Percentiles rank a stretch among this genome's conserved stretches.
Conservation (phyloP, 2,797 vertebrate genomes). For the Nothura maculosa region DNA sequence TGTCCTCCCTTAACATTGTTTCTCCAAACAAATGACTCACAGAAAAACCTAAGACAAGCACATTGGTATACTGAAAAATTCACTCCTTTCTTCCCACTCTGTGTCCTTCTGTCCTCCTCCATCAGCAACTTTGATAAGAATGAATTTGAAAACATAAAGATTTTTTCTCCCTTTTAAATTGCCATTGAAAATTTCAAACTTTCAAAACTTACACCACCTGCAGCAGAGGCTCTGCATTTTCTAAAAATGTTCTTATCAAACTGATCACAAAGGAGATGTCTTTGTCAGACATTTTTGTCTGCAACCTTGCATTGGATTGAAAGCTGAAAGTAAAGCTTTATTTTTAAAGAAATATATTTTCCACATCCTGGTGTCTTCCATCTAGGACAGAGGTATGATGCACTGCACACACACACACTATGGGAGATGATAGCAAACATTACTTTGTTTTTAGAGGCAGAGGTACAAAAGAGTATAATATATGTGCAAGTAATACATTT, state of each 20-base stretch:
- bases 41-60: neutral
- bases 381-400: neutral
- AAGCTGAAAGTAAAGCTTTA: neutral
- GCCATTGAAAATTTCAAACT: neutral
- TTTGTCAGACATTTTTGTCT: neutral
- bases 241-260: neutral
- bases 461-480: neutral
- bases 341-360: neutral
- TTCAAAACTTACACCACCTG: neutral
- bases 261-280: neutral
- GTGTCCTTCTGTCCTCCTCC: neutral
- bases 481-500: neutral
- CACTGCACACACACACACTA: neutral
- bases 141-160: neutral
- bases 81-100: neutral
- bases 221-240: neutral
- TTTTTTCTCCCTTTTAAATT: neutral
- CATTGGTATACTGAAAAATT: neutral
- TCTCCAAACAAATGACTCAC: slow-evolving; percentile 26
- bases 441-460: slow-evolving; percentile 2
- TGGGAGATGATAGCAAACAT: neutral
- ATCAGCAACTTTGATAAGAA: neutral
- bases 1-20: slow-evolving; percentile 30
- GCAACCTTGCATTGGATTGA: neutral
- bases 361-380: neutral